Conservation (phyloP, 2,113 vertebrate genomes). For the Cepphus grylle region DNA sequence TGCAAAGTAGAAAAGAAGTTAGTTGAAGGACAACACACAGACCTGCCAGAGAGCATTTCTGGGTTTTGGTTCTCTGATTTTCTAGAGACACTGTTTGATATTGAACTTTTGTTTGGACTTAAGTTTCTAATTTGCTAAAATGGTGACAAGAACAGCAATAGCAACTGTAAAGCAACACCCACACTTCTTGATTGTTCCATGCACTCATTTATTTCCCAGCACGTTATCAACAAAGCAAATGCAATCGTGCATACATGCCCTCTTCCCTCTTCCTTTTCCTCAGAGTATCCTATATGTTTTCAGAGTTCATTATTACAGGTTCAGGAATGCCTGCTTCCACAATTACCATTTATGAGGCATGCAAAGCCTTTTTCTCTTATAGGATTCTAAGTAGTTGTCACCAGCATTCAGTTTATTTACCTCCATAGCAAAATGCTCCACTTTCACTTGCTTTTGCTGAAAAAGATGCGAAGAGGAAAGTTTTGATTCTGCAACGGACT, state of each 20-base stretch:
- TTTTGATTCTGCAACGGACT: not conserved
- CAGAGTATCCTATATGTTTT: not conserved
- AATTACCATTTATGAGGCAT: not conserved
- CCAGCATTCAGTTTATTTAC: not conserved
- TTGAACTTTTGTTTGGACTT: not conserved
- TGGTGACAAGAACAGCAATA: not conserved
- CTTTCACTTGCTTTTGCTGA: not conserved
- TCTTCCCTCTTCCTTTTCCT: not conserved
- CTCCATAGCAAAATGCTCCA: not conserved
- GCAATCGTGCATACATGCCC: not conserved
- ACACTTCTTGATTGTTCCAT: not conserved
- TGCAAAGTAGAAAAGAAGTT: not conserved
- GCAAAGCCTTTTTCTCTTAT: not conserved
- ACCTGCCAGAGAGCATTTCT: not conserved
- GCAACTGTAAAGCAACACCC: not conserved
- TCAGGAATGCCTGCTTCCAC: not conserved
- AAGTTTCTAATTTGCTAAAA: not conserved
- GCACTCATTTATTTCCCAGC: not conserved
- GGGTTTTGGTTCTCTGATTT: accelerated
- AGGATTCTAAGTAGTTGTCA: not conserved
- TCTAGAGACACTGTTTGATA: accelerated
- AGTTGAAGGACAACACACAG: accelerated
- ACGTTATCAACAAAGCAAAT: not conserved
- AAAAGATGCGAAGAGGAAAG: not conserved
- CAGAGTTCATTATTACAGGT: not conserved